Conservation (phyloP, 2,888 invertebrate genomes). For the Acronicta leporina region DNA sequence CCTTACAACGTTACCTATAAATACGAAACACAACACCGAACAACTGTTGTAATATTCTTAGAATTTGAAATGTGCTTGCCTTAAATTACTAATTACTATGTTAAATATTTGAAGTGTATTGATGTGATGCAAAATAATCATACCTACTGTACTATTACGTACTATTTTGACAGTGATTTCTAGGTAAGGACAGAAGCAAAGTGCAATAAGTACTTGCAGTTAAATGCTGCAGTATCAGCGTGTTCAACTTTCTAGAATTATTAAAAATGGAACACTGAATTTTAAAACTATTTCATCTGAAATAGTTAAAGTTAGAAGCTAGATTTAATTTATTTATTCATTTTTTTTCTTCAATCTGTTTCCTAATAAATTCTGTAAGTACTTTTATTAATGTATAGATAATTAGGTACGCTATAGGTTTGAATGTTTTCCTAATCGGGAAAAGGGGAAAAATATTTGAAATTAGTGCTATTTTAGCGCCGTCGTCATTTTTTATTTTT, state of each 20-base stretch:
- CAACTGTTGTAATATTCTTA: conserved; percentile 80
- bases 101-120: conserved; percentile 53
- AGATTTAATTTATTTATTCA: too few relatives aligned
- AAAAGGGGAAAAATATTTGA: too few relatives aligned
- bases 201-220: conserved; percentile 4
- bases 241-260: not conserved
- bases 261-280: not conserved
- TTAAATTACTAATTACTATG: conserved; percentile 62
- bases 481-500: too few relatives aligned
- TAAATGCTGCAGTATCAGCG: not conserved
- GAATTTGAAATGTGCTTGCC: conserved; percentile 78
- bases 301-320: too few relatives aligned
- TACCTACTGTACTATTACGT: conserved; percentile 46
- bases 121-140: conserved; percentile 45
- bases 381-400: too few relatives aligned
- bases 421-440: too few relatives aligned
- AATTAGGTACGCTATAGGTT: too few relatives aligned
- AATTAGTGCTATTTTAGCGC: too few relatives aligned
- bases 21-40: conserved; percentile 77
- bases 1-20: conserved; percentile 63
- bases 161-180: conserved; percentile 25
- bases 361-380: too few relatives aligned
- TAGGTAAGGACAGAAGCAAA: conserved; percentile 18
- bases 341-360: too few relatives aligned
- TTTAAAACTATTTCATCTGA: too few relatives aligned